These are phyloP conservation scores for Listronotus oregonensis DNA, from an alignment of 1,140 invertebrate genomes.

Conservation along the genomic window DNA sequence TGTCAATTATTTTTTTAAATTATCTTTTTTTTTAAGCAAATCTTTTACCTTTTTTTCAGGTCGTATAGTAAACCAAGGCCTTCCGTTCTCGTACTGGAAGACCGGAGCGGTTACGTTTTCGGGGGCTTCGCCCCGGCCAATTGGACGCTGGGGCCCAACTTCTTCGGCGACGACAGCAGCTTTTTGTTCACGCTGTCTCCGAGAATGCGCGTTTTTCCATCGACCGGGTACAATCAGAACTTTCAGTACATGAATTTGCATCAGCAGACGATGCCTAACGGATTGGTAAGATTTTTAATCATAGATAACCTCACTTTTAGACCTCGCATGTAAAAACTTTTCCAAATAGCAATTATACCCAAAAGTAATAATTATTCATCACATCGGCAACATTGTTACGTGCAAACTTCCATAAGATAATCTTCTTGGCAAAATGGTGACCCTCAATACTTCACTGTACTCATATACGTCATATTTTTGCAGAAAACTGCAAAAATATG, in stretches of 20 bases:
- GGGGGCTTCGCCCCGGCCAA: conserved; percentile 81
- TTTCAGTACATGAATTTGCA: conserved; percentile 89
- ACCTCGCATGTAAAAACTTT: too few relatives aligned
- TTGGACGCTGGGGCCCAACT: conserved; percentile 76
- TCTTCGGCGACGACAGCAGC: conserved; percentile 71
- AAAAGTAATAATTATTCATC: too few relatives aligned
- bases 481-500: too few relatives aligned
- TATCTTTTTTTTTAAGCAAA: too few relatives aligned
- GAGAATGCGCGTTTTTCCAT: conserved; percentile 73
- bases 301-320: background rate
- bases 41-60: conserved; percentile 55
- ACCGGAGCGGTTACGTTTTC: conserved; percentile 82
- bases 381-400: too few relatives aligned
- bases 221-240: conserved; percentile 84
- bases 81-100: conserved; percentile 77
- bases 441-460: too few relatives aligned
- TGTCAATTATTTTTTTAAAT: too few relatives aligned
- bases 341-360: too few relatives aligned
- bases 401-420: too few relatives aligned
- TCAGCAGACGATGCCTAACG: conserved; percentile 90
- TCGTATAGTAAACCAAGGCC: conserved; percentile 78
- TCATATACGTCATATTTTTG: too few relatives aligned
- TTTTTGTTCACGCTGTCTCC: conserved; percentile 85
- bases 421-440: too few relatives aligned
- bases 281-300: conserved; percentile 67